Conservation (phyloP, 1,140 invertebrate genomes). For the Plectrocnemia conspersa region DNA sequence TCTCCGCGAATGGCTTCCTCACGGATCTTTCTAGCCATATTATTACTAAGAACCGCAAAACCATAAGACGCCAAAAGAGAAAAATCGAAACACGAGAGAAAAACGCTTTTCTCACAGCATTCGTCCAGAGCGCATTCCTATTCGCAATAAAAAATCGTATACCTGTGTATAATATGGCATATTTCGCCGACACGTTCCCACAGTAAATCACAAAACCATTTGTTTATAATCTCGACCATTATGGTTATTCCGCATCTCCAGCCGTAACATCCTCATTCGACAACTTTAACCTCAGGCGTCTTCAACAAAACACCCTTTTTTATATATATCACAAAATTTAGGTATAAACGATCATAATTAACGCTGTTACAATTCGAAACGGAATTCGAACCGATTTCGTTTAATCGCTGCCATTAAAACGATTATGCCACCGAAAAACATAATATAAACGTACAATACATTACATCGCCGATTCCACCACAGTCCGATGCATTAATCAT, state of each 20-base stretch:
- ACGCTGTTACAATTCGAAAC: slow-evolving; percentile 5
- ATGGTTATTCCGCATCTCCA: slow-evolving; percentile 30
- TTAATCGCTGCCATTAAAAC: too few species aligned
- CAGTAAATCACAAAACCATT: slow-evolving; percentile 34
- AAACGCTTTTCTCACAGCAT: neutral
- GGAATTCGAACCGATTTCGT: neutral
- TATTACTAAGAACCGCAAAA: slow-evolving; percentile 13
- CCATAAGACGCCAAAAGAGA: neutral
- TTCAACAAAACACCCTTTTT: neutral
- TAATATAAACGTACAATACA: too few species aligned
- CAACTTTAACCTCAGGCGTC: slow-evolving; percentile 12
- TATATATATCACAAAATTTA: too few species aligned
- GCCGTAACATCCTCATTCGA: slow-evolving; percentile 26
- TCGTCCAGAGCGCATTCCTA: too few species aligned
- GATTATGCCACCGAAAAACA: too few species aligned
- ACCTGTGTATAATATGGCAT: too few species aligned
- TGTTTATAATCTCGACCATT: slow-evolving; percentile 34
- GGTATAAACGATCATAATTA: too few species aligned
- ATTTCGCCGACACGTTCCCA: slow-evolving; percentile 26
- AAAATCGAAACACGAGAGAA: neutral
- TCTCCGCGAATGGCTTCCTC: slow-evolving; percentile 30
- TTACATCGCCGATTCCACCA: too few species aligned
- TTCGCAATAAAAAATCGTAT: too few species aligned
- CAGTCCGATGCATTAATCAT: too few species aligned
- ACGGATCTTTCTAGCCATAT: slow-evolving; percentile 14